Base-by-base conservation (phyloP, 2,888 invertebrate species). In the Caenorhabditis sulstoni region DNA sequence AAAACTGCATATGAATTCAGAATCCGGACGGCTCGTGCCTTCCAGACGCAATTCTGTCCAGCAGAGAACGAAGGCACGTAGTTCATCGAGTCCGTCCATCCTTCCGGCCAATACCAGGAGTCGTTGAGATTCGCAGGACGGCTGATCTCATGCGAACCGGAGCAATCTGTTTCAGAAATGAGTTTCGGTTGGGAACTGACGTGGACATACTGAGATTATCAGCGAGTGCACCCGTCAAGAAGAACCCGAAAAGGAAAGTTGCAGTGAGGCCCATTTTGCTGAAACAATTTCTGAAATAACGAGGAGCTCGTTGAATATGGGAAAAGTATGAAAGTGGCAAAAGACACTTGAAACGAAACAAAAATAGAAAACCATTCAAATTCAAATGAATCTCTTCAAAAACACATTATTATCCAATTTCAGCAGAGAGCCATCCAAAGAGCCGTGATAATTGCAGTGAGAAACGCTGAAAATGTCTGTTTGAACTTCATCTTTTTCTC, bases 11-110 rank as follows among this genome's bases (percentile, higher is more conserved):
- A 7, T 7, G 29, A 5, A 3, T 29, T 29, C 29, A 29, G 29
- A 29, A 29, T 3, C 29, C 29, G 29, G 3, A 3, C 7, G 4
- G 29, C 29, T 29, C 52, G 1, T n/a, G 35, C 52, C 52, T 55
- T 55, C 55, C 55, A 55, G 11, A 39, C 39, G 11, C 55, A 55
- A 11, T 55, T 55, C 37, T 55, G 55, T 0, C 39, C 39, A n/a
- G 37, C 18, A 11, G 37, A 37, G 12, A 37, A 55, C 20, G 37
- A 37, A 0, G 55, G 55, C 5, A 55, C 55, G n/a, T 11, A 14
- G 37, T 37, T 55, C 55, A 37, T 35, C 8, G 4, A n/a, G 7
- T 23, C 9, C 12, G 1, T 55, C 55, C 55, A 55, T 8, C 55
- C 55, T 12, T 37, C 37, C 18, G 55, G 55, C 55, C 55, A 55